Evolutionary conservation across 2,113 vertebrate species (phyloP), one percentile per base, ranked within the genome.

Genomic region (Alexandromys fortis): DNA sequence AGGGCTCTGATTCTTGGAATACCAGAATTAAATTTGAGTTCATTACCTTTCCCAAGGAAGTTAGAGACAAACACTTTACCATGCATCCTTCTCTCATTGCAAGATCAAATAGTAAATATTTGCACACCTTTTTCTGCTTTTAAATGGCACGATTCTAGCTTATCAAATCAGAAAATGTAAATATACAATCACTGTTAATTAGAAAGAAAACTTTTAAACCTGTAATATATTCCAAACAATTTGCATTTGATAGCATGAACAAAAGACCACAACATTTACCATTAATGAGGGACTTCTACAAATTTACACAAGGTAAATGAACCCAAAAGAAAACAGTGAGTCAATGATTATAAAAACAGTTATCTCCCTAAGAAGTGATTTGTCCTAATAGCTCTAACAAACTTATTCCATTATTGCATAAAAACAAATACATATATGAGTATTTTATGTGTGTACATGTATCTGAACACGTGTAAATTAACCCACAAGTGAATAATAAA

Each of bases 231-330:
- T 89, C 93, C n/a, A 95, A 89, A 49, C 8, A 92, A 35, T 96
- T 92, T 75, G 38, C 33, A 79, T 94, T 73, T 90, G 67, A 55
- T 82, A 86, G 26, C 45, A 93, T 16, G 6, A 94, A 91, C 42
- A 63, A 89, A 96, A 83, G 70, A 90, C 90, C 92, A 78, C 65
- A 97, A 86, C 70, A 94, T 92, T 95, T 91, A 92, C 68, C 35
- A 30, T 91, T 91, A 96, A 94, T 67, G 63, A 95, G 89, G 42
- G 70, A 87, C 61, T 78, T 89, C 61, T 55, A 55, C 91, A 96
- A 97, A 97, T 97, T 95, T 96, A 96, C 49, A 96, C 26, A 94
- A 85, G 58, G 55, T 92, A 93, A 95, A 81, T 96, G 94, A 96
- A 86, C 81, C 30, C 86, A 77, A 91, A 96, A 93, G 73, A 95